Percentiles rank a stretch among this genome's conserved stretches.
Evolutionary conservation across 2,888 invertebrate genomes (phyloP).

Genomic region (Acronicta aceris): DNA sequence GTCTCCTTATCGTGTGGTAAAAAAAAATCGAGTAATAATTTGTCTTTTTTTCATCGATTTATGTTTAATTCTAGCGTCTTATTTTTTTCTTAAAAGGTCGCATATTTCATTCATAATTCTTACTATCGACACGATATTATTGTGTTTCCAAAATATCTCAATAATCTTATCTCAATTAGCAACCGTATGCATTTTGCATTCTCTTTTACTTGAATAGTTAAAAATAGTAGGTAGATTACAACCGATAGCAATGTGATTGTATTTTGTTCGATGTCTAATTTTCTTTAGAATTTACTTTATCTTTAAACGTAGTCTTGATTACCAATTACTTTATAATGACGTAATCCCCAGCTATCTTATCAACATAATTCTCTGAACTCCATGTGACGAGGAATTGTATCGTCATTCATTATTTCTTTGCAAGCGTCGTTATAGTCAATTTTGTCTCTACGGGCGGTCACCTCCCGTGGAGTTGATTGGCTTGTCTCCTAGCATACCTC

Average conservation of each 20-base stretch:
- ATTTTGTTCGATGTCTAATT: background rate
- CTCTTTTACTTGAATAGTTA: constrained; percentile 1
- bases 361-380: constrained; percentile 30
- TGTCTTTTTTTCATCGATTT: too few relatives aligned
- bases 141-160: constrained; percentile 15
- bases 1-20: background rate
- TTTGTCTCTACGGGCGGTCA: constrained; percentile 52
- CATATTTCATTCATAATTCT: constrained; percentile 25
- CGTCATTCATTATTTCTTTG: constrained; percentile 53
- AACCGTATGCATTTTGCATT: constrained; percentile 4
- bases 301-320: constrained; percentile 6
- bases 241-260: constrained; percentile 3
- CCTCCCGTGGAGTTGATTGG: constrained; percentile 61
- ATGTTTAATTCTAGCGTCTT: background rate
- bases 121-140: constrained; percentile 13
- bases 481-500: constrained; percentile 42
- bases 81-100: constrained; percentile 4
- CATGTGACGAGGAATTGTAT: constrained; percentile 31
- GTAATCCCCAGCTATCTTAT: constrained; percentile 24
- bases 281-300: constrained; percentile 3
- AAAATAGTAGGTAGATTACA: background rate
- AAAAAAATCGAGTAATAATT: too few relatives aligned
- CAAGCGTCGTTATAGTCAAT: constrained; percentile 56
- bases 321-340: constrained; percentile 12
- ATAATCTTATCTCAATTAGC: constrained; percentile 31